Conservation (phyloP, 2,888 invertebrate species). For the Philaethria dido region DNA sequence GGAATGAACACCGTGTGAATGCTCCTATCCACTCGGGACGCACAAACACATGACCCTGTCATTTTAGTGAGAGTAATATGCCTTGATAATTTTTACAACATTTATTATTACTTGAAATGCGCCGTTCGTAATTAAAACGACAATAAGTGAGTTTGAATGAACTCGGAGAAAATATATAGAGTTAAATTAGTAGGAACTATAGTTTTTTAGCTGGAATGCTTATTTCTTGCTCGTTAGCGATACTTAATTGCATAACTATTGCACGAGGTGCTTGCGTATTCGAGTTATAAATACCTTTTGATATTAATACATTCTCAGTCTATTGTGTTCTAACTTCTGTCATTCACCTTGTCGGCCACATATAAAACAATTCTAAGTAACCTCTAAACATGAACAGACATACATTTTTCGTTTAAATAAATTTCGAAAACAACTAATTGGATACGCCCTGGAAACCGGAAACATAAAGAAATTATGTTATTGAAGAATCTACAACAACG, state of each 20-base stretch:
- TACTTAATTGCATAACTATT: conserved; percentile 26
- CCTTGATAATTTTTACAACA: conserved; percentile 4
- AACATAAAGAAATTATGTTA: background rate
- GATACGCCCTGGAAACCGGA: background rate
- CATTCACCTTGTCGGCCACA: conserved; percentile 7
- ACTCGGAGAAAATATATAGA: background rate
- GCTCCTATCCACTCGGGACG: conserved; percentile 1
- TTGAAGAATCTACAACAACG: conserved; percentile 5
- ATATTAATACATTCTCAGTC: conserved; percentile 7
- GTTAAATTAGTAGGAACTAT: conserved; percentile 6
- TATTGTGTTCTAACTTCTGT: conserved; percentile 6
- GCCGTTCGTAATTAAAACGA: background rate
- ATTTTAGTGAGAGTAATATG: conserved; percentile 39
- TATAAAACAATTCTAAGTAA: conserved; percentile 5
- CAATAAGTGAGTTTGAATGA: background rate
- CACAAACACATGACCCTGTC: conserved; percentile 12
- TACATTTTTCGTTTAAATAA: background rate
- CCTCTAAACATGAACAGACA: background rate
- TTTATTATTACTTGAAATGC: conserved; percentile 4
- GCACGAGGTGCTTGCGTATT: conserved; percentile 16
- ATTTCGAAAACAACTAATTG: background rate
- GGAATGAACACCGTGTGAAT: conserved; percentile 59
- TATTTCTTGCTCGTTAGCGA: conserved; percentile 25
- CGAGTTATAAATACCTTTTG: conserved; percentile 18
- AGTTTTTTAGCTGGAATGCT: conserved; percentile 13